Evolutionary conservation across 2,797 vertebrate genomes (phyloP).

Genomic region (Podargus strigoides): DNA sequence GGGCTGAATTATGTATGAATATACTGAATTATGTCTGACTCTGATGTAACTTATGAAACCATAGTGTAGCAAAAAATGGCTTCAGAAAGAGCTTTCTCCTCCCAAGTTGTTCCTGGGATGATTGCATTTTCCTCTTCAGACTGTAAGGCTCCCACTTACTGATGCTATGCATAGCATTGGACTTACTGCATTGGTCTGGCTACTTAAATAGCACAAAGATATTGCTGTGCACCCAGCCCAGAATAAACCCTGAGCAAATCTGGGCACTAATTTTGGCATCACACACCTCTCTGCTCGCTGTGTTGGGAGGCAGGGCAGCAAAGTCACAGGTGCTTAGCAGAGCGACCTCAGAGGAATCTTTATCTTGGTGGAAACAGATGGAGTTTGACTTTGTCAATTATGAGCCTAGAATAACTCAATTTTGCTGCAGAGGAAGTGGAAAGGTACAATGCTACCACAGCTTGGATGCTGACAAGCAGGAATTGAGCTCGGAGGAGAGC

Average conservation of each 20-base stretch:
- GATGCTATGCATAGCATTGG: not conserved
- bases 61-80: not conserved
- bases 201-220: not conserved
- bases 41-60: not conserved
- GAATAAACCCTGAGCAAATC: not conserved
- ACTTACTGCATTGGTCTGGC: not conserved
- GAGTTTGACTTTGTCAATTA: not conserved
- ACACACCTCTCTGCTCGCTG: not conserved
- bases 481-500: not conserved
- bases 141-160: not conserved
- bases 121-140: not conserved
- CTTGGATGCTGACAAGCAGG: not conserved
- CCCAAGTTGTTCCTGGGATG: not conserved
- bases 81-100: not conserved
- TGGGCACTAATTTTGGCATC: not conserved
- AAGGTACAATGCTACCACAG: not conserved
- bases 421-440: not conserved
- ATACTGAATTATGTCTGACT: no score
- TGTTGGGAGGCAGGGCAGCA: not conserved
- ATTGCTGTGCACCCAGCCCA: not conserved
- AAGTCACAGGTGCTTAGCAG: not conserved
- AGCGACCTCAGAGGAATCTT: not conserved
- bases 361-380: conserved; percentile 2
- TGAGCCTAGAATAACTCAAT: not conserved
- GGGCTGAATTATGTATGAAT: fast-evolving